Evolutionary conservation across 2,113 vertebrate genomes (phyloP).

Genomic region (Thunnus maccoyii): DNA sequence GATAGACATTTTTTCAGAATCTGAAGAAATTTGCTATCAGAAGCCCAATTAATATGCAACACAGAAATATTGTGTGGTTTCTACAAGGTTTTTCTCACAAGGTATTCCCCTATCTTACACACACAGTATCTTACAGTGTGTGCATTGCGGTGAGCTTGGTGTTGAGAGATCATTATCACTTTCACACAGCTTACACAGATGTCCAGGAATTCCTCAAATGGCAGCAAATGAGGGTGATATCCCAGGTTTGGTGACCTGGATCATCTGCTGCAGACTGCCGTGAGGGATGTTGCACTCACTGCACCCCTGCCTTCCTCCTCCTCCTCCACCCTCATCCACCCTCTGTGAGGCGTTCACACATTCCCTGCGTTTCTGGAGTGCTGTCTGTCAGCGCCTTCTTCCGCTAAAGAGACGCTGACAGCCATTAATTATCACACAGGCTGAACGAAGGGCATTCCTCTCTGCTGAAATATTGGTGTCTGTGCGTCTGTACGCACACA

Average conservation of each 20-base stretch:
- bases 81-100: too few relatives aligned
- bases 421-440: slow-evolving; percentile 83
- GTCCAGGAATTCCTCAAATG: slow-evolving; percentile 60
- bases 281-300: slow-evolving; percentile 2
- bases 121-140: background rate
- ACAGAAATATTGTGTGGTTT: too few relatives aligned
- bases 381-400: slow-evolving; percentile 82
- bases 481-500: slow-evolving; percentile 16
- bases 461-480: slow-evolving; percentile 31
- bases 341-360: slow-evolving; percentile 69
- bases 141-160: slow-evolving; percentile 5
- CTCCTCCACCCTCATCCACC: slow-evolving; percentile 46
- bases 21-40: too few relatives aligned
- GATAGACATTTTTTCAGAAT: too few relatives aligned
- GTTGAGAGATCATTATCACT: slow-evolving; percentile 43
- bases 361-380: slow-evolving; percentile 77
- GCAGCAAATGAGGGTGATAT: slow-evolving; percentile 60
- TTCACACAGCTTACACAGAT: slow-evolving; percentile 52
- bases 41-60: too few relatives aligned
- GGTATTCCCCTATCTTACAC: background rate
- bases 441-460: slow-evolving; percentile 80
- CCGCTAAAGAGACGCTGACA: slow-evolving; percentile 78
- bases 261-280: slow-evolving; percentile 43
- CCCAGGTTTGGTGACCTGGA: slow-evolving; percentile 61
- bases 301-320: background rate